Conservation (phyloP, 1,140 invertebrate genomes). For the Drosophila kurseongensis region DNA sequence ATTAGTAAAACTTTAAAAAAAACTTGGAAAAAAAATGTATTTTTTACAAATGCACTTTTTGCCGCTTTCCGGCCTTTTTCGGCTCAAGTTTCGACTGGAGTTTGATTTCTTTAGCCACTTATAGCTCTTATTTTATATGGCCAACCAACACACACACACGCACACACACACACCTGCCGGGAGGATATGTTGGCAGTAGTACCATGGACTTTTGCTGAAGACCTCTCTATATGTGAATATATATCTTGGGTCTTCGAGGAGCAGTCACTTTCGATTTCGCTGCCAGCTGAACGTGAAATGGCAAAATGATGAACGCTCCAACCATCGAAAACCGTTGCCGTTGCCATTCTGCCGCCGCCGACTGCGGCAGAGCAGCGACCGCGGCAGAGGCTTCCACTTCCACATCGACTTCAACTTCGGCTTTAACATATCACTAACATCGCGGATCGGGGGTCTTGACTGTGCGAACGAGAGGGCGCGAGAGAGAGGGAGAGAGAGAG, state of each 20-base stretch:
- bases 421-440: conserved; percentile 2
- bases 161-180: conserved; percentile 12
- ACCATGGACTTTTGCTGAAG: conserved; percentile 30
- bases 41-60: conserved; percentile 9
- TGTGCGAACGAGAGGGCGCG: neutral
- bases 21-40: conserved; percentile 2
- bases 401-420: conserved; percentile 7
- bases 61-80: conserved; percentile 12
- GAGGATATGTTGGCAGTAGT: conserved; percentile 20
- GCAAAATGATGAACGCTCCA: conserved; percentile 83
- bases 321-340: conserved; percentile 78
- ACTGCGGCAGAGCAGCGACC: conserved; percentile 11
- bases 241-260: conserved; percentile 62
- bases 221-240: conserved; percentile 12
- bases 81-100: conserved; percentile 3
- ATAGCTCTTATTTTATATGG: conserved; percentile 21
- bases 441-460: conserved; percentile 1
- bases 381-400: conserved; percentile 10
- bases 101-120: conserved; percentile 21
- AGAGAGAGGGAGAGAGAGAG: conserved; percentile 4
- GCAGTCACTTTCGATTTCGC: conserved; percentile 84
- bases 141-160: conserved; percentile 20
- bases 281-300: conserved; percentile 84
- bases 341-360: conserved; percentile 35
- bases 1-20: conserved; percentile 11